Evolutionary conservation across 1,140 invertebrate genomes (phyloP), one percentile per base, ranked within the genome.

Genomic region (Notospermus geniculatus): DNA sequence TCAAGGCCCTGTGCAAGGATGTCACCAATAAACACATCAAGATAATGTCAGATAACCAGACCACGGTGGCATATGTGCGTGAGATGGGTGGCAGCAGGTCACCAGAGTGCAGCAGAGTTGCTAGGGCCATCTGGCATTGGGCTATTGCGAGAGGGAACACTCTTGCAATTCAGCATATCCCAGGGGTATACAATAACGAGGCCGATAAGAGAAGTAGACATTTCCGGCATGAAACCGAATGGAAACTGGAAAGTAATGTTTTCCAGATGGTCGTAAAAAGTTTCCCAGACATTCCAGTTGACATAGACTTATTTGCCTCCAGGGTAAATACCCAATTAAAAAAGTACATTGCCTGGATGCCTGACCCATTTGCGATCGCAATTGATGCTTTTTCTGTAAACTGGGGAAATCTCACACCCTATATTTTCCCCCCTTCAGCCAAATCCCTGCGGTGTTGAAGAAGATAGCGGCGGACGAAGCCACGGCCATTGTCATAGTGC

Each of bases 241-340:
- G 68, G 68, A 57, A 54, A 29, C 39, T 68, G 22, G 36, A 66
- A 23, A 0, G 17, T 39, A 11, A 28, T 56, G 54, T 63, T 19
- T 67, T 66, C 63, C 2, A 59, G 13, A 19, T 54, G 17, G 43
- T 67, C 17, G 54, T 39, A 7, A 11, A 13, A 45, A 19, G 36
- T 27, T 36, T 54, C 19, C 46, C 46, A 7, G 46, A 5, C 56
- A 43, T 23, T 27, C 22, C 7, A 22, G 61, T 60, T 52, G 55
- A 67, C 5, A 65, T 69, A 56, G 66, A 67, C 56, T 30, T 72
- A 19, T 72, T 70, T 65, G 62, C 68, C 11, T 63, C 62, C n/a
- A 41, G 64, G 19, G 11, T 66, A 23, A 71, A 70, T 61, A 36
- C 32, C 29, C 45, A 64, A 57, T 43, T 63, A 17, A 29, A 36